A percentile compares a stretch with the other conserved stretches of the same genome.
phyloP scores from a whole-genome alignment of 2,113 vertebrate species.

The Malurus cyaneus region DNA sequence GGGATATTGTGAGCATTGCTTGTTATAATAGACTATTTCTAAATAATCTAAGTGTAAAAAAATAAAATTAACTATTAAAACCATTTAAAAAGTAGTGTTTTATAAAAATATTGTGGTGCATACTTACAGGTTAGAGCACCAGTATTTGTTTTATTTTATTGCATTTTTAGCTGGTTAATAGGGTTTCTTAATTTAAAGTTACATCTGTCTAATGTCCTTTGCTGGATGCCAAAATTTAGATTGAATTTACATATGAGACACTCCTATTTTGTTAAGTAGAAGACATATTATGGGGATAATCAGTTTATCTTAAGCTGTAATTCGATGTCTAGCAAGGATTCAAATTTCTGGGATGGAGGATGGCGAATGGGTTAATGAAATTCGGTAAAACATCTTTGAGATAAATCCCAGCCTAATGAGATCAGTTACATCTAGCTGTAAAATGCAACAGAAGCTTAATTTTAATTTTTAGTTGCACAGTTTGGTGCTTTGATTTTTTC shows the following conservation, averaged over 20 bases:
- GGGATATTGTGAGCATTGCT: not conserved
- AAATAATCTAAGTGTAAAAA: not conserved
- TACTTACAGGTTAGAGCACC: not conserved
- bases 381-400: slow-evolving; percentile 52
- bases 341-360: slow-evolving; percentile 54
- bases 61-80: not conserved
- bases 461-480: slow-evolving; percentile 37
- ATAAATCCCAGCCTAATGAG: slow-evolving; percentile 58
- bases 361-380: slow-evolving; percentile 36
- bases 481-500: slow-evolving; percentile 23
- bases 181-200: not conserved
- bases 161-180: not conserved
- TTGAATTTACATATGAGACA: slow-evolving; percentile 57
- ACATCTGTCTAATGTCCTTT: slow-evolving; percentile 3
- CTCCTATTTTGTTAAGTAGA: slow-evolving; percentile 47
- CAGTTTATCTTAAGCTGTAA: slow-evolving; percentile 63
- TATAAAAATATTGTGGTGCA: not conserved
- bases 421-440: slow-evolving; percentile 48
- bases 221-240: slow-evolving; percentile 20
- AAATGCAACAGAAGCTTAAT: slow-evolving; percentile 35
- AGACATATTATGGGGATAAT: slow-evolving; percentile 49
- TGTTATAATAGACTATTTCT: not conserved
- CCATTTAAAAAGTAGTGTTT: not conserved
- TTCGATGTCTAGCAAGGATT: slow-evolving; percentile 61
- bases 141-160: not conserved